These are phyloP conservation scores for Lepidurus packardi DNA, from an alignment of 1,140 invertebrate species.

Conservation along the genomic window DNA sequence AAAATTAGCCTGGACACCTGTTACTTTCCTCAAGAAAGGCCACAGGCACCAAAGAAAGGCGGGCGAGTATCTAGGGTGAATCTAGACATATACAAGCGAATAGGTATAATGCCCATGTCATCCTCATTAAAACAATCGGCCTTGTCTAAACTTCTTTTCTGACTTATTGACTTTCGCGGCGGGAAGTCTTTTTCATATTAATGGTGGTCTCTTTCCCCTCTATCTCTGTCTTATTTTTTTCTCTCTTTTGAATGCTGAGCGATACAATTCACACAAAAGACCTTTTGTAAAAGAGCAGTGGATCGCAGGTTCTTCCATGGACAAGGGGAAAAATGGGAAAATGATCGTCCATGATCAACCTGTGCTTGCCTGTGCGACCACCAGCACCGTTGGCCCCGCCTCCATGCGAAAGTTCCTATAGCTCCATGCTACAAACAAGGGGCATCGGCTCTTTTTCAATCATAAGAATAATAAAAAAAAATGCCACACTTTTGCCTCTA, in stretches of 20 bases:
- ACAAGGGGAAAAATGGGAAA: neutral
- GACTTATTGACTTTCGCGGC: constrained; percentile 12
- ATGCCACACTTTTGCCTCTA: no score
- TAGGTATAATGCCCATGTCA: neutral
- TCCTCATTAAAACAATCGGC: constrained; percentile 19
- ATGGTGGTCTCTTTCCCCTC: neutral
- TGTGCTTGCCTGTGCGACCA: neutral
- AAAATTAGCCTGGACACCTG: neutral
- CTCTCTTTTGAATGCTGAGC: neutral
- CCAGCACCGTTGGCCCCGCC: neutral
- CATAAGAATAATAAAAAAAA: no score
- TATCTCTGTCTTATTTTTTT: neutral
- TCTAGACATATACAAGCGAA: neutral
- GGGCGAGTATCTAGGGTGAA: neutral
- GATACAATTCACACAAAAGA: neutral
- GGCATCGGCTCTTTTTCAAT: neutral
- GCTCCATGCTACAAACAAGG: neutral
- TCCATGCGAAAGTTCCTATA: neutral
- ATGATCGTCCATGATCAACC: neutral
- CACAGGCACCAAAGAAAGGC: neutral
- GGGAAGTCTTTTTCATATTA: constrained; percentile 15
- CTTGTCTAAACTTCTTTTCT: constrained; percentile 4
- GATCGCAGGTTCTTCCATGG: neutral
- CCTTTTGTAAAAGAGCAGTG: neutral
- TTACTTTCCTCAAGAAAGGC: neutral